Evolutionary conservation across 2,797 vertebrate species (phyloP).

Genomic region (Mormyrops attenuatus): DNA sequence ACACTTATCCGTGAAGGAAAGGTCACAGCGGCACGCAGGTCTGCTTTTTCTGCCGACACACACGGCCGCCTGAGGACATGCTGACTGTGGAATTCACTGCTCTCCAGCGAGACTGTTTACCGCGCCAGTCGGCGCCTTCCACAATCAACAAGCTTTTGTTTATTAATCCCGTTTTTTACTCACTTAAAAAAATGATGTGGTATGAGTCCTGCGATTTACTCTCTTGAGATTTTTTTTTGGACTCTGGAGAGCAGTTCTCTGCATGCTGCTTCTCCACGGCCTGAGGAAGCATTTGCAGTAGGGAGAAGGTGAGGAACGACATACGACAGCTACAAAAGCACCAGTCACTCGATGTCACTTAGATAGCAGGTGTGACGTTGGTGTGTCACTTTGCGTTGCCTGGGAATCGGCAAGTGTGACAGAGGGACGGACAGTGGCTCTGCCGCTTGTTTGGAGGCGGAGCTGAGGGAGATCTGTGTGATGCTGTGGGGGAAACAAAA

Average conservation of each 20-base stretch:
- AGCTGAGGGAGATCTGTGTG: conserved; percentile 27
- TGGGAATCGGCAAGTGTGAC: conserved; percentile 7
- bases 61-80: neutral
- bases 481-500: conserved; percentile 16
- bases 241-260: neutral
- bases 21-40: neutral
- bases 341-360: neutral
- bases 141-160: neutral
- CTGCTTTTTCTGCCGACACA: neutral
- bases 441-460: conserved; percentile 27
- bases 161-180: neutral
- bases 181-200: neutral
- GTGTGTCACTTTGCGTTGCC: neutral
- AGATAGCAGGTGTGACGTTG: conserved; percentile 10
- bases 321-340: neutral
- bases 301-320: neutral
- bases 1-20: neutral
- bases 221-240: neutral
- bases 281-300: neutral
- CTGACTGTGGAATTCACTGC: neutral
- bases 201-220: neutral
- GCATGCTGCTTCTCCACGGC: neutral
- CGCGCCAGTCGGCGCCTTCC: neutral
- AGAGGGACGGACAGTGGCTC: conserved; percentile 15
- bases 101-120: neutral